Percentiles rank a stretch among this genome's conserved stretches.
Evolutionary conservation across 2,113 vertebrate genomes (phyloP).

Genomic region (Illadopsis cleaveri): DNA sequence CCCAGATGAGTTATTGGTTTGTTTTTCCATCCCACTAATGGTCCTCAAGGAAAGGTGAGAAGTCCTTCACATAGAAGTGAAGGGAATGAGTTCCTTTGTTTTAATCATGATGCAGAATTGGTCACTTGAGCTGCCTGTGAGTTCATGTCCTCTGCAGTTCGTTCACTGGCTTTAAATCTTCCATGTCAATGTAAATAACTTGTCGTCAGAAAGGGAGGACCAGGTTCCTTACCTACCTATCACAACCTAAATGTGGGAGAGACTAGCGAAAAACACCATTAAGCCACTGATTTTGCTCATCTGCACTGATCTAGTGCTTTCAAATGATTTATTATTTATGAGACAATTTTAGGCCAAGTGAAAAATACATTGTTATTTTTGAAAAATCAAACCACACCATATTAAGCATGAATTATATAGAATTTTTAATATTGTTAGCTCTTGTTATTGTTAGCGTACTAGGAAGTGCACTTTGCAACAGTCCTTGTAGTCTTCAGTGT

Average conservation of each 20-base stretch:
- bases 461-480: slow-evolving; percentile 19
- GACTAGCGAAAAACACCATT: not conserved
- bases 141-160: not conserved
- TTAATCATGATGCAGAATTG: not conserved
- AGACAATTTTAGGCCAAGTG: not conserved
- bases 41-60: not conserved
- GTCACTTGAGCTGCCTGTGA: not conserved
- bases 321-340: slow-evolving; percentile 5
- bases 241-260: not conserved
- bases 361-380: not conserved
- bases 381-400: not conserved
- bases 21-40: not conserved
- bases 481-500: not conserved
- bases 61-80: not conserved
- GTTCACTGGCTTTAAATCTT: not conserved
- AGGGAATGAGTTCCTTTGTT: not conserved
- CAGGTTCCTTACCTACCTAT: not conserved
- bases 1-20: not conserved
- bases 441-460: not conserved
- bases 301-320: not conserved
- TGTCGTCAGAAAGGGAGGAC: not conserved
- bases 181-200: not conserved
- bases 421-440: not conserved
- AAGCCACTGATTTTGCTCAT: not conserved
- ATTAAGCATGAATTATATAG: not conserved